Conservation (phyloP, 2,113 vertebrate species). For the Sander vitreus region DNA sequence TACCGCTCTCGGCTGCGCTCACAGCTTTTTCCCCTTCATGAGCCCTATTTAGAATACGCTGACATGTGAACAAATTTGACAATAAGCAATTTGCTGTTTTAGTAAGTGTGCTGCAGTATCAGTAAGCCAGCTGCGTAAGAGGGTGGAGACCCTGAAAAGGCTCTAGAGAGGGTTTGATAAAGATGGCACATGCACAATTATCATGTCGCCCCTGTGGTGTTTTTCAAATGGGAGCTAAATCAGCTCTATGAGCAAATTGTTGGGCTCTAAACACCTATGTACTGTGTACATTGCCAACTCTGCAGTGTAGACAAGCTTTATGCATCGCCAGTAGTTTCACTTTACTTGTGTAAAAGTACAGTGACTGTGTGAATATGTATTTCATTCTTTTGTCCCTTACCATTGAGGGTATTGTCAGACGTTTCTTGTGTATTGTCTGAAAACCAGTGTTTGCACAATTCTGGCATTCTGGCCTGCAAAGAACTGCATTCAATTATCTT, state of each 20-base stretch:
- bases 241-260: constrained; percentile 35
- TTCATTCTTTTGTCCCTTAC: constrained; percentile 4
- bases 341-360: not conserved
- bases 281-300: constrained; percentile 24
- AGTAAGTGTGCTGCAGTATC: constrained; percentile 52
- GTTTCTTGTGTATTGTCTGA: constrained; percentile 14
- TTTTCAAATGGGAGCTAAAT: constrained; percentile 52
- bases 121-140: constrained; percentile 53
- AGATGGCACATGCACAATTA: constrained; percentile 63
- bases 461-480: constrained; percentile 12
- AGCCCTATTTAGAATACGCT: constrained; percentile 77
- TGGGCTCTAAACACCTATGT: constrained; percentile 25
- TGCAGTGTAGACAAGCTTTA: constrained; percentile 21
- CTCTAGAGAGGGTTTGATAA: constrained; percentile 58
- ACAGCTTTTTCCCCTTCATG: constrained; percentile 48
- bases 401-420: constrained; percentile 15
- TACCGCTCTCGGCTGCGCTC: constrained; percentile 60
- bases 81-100: constrained; percentile 78
- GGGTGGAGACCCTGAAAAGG: constrained; percentile 49
- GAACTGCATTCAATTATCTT: constrained; percentile 60
- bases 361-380: constrained; percentile 1
- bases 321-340: constrained; percentile 34
- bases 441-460: constrained; percentile 45
- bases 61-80: constrained; percentile 74
- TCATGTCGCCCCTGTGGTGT: constrained; percentile 51